These are phyloP conservation scores for Pollimyrus isidori DNA, from an alignment of 2,113 vertebrate species.

Conservation along the genomic window DNA sequence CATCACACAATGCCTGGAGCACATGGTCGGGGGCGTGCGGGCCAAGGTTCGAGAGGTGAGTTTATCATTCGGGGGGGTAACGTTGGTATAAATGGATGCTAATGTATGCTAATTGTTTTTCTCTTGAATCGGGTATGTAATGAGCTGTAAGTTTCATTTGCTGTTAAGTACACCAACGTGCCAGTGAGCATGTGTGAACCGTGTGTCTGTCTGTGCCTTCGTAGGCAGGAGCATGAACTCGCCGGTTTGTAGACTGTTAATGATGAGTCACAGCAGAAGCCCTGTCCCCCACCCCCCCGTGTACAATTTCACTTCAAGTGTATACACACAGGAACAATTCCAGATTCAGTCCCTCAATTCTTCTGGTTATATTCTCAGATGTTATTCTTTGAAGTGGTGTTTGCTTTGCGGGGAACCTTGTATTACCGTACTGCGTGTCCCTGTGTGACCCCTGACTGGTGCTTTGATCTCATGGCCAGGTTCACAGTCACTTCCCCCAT, in stretches of 20 bases:
- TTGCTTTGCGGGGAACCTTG: background rate
- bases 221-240: background rate
- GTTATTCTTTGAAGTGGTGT: background rate
- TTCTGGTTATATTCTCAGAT: background rate
- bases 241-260: background rate
- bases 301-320: background rate
- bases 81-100: background rate
- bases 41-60: constrained; percentile 88
- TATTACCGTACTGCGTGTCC: background rate
- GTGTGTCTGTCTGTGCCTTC: background rate
- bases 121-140: background rate
- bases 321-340: background rate
- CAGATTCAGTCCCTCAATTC: background rate
- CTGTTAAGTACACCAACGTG: background rate
- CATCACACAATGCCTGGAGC: constrained; percentile 87
- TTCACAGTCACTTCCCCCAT: constrained; percentile 91
- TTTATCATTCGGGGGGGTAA: background rate
- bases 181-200: background rate
- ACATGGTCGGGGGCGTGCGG: constrained; percentile 82
- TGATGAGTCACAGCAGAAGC: background rate
- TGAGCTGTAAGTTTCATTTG: background rate
- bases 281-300: background rate
- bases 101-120: background rate
- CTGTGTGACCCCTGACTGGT: constrained; percentile 13
- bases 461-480: constrained; percentile 49